Base-by-base conservation (phyloP, 1,140 invertebrate genomes). In the Glossosoma conforme region DNA sequence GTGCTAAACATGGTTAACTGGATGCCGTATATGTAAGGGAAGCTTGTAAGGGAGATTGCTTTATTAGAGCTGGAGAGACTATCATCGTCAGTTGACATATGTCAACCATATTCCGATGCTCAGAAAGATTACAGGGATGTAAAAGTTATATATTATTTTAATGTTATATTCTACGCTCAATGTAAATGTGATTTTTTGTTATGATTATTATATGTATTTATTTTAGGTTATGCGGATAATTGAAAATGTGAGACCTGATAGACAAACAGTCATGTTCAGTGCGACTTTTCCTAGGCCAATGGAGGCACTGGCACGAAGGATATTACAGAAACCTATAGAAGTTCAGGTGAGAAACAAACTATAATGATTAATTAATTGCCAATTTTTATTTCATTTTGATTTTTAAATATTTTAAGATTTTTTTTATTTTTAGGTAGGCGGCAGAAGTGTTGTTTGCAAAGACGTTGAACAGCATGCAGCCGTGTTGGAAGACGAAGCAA, bases 231-330 rank as follows among this genome's bases (percentile, higher is more conserved):
- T 95, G 89, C 83, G 93, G 57, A 98, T 99, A 35, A 89, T 99
- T 57, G 96, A 98, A 61, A 97, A 97, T 67, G 86, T 98, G 2
- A 78, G 97, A 22, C 97, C 97, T 0, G 97, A 99, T 71, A 71
- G 95, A 37, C 95, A 99, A 72, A 98, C 94, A 0, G 96, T 99
- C 0, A 88, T 99, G 81, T 99, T 99, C 68, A 97, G 93, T 59
- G 97, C 97, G 0, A 99, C 97, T 0, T 99, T 99, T 67, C 97
- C 97, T 0, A 75, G 96, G 3, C 94, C 97, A 74, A 99, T 99
- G 96, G 97, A 99, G 74, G 97, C 95, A 0, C 70, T 99, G 2
- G 97, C 97, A 0, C 76, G 96, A 19, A 80, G 93, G 56, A 97
- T 98, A 60, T 72, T 99, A 2, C 88, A 85, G 36, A 92, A 93